Conservation (phyloP, 1,140 invertebrate species). For the Gryon sp. region DNA sequence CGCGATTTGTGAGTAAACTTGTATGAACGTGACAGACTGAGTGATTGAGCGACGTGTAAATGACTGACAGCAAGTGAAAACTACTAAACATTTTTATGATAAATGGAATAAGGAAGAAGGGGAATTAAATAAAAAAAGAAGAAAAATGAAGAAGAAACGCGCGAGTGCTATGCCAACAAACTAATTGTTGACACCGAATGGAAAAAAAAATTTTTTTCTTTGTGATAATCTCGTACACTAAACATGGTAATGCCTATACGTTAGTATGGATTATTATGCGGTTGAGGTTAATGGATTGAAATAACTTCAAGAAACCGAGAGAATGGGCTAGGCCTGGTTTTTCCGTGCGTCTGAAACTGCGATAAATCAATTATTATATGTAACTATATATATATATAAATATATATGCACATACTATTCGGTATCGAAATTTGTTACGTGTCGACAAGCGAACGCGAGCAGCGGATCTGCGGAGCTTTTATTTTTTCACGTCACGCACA, state of each 20-base stretch:
- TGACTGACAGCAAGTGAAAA: slow-evolving; percentile 69
- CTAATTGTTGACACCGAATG: slow-evolving; percentile 77
- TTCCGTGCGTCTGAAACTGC: slow-evolving; percentile 23
- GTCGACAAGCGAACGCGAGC: slow-evolving; percentile 32
- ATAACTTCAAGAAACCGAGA: slow-evolving; percentile 66
- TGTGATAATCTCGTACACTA: slow-evolving; percentile 78
- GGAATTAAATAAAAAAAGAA: slow-evolving; percentile 61
- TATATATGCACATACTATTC: slow-evolving; percentile 41
- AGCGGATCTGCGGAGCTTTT: slow-evolving; percentile 32
- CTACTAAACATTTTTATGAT: slow-evolving; percentile 72
- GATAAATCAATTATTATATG: too few relatives aligned
- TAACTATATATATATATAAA: slow-evolving; percentile 30
- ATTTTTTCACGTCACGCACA: slow-evolving; percentile 56
- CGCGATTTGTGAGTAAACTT: slow-evolving; percentile 59
- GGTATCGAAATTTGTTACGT: slow-evolving; percentile 37
- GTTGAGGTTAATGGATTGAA: slow-evolving; percentile 69
- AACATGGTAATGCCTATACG: slow-evolving; percentile 71
- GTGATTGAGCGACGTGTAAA: slow-evolving; percentile 57
- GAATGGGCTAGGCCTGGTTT: slow-evolving; percentile 54
- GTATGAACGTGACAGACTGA: slow-evolving; percentile 38
- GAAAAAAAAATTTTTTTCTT: slow-evolving; percentile 72
- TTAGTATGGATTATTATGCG: slow-evolving; percentile 70
- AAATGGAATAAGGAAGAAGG: slow-evolving; percentile 52
- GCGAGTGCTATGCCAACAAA: slow-evolving; percentile 72
- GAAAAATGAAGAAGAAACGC: slow-evolving; percentile 47